Percentiles rank a stretch among this genome's conserved stretches.
These are phyloP conservation scores for Hyperoplus immaculatus DNA, from an alignment of 2,797 vertebrate genomes.

Conservation along the genomic window DNA sequence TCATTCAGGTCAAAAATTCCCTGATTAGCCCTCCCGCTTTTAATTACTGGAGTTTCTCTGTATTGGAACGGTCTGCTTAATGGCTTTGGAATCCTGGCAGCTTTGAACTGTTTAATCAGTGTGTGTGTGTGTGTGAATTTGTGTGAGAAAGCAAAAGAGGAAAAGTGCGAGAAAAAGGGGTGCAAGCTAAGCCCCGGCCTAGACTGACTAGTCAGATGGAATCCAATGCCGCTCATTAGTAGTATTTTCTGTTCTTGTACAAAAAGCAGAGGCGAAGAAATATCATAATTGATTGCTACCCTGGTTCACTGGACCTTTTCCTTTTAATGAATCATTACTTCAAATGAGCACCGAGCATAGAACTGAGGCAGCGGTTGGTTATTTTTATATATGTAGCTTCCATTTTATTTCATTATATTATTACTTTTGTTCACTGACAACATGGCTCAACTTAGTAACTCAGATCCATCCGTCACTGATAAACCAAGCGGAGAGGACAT, in stretches of 20 bases:
- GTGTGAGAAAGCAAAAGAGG: conserved; percentile 14
- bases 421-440: conserved; percentile 24
- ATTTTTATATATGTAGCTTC: conserved; percentile 51
- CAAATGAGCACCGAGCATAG: conserved; percentile 63
- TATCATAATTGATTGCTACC: conserved; percentile 70
- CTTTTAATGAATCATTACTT: conserved; percentile 75
- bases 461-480: conserved; percentile 46
- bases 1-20: conserved; percentile 51
- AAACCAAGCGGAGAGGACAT: conserved; percentile 37
- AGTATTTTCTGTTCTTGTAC: conserved; percentile 60
- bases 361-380: conserved; percentile 26
- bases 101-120: conserved; percentile 38
- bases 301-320: conserved; percentile 40
- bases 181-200: conserved; percentile 41
- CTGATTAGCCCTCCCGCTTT: conserved; percentile 45
- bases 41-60: conserved; percentile 45
- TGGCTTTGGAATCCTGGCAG: conserved; percentile 37
- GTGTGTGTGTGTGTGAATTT: background rate
- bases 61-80: conserved; percentile 36
- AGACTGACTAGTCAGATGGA: conserved; percentile 53
- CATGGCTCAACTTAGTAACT: conserved; percentile 31
- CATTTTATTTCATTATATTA: conserved; percentile 51
- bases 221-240: conserved; percentile 75
- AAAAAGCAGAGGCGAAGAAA: conserved; percentile 61
- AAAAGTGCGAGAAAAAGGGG: conserved; percentile 19